Evolutionary conservation across 2,113 vertebrate genomes (phyloP).

Genomic region (Pyxicephalus adspersus): DNA sequence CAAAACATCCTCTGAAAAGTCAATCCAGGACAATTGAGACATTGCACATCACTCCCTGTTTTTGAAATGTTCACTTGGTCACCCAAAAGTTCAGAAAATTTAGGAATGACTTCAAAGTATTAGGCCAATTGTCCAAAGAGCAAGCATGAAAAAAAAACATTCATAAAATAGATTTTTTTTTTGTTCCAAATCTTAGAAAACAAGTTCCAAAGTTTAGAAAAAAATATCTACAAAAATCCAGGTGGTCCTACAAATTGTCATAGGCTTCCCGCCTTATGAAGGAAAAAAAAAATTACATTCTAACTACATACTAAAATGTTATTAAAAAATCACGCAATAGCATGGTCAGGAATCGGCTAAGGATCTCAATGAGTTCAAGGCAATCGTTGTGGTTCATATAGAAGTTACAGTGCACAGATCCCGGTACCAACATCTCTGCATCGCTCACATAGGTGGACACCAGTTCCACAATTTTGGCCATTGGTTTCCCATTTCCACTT

Average conservation of each 20-base stretch:
- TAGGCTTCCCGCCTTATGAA: not conserved
- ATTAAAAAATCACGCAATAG: not conserved
- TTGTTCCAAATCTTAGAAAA: slow-evolving; percentile 11
- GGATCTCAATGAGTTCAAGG: slow-evolving; percentile 32
- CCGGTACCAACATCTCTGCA: not conserved
- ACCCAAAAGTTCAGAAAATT: slow-evolving; percentile 17
- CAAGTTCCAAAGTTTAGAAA: slow-evolving; percentile 11
- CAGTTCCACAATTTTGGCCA: slow-evolving; percentile 18
- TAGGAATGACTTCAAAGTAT: slow-evolving; percentile 27
- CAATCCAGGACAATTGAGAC: slow-evolving; percentile 2
- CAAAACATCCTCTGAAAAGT: slow-evolving; percentile 33
- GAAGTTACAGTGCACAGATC: slow-evolving; percentile 1
- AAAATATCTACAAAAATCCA: slow-evolving; percentile 25
- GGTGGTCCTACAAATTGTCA: not conserved
- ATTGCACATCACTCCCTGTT: slow-evolving; percentile 41
- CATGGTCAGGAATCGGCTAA: not conserved
- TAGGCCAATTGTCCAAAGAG: not conserved
- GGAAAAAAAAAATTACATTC: not conserved
- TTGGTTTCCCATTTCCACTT: not conserved
- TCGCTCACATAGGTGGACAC: not conserved
- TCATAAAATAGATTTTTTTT: slow-evolving; percentile 33
- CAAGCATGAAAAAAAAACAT: not conserved
- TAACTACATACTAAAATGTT: not conserved
- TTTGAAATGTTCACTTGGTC: slow-evolving; percentile 30
- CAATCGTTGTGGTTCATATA: slow-evolving; percentile 25